These are phyloP conservation scores for Lasius platythorax DNA, from an alignment of 2,888 invertebrate species.

Conservation along the genomic window DNA sequence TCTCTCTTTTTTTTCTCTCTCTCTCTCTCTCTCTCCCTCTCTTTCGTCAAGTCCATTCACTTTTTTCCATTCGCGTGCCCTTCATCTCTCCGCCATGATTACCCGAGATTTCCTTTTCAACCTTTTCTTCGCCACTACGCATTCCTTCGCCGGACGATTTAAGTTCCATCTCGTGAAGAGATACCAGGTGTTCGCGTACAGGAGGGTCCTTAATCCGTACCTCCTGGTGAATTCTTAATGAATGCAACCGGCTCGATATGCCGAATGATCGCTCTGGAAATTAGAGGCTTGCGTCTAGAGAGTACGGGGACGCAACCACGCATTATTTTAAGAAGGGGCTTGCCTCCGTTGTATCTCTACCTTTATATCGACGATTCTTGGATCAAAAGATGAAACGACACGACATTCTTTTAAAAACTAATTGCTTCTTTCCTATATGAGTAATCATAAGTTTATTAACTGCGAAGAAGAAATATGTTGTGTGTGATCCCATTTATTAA, in stretches of 20 bases:
- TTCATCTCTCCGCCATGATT: conserved; percentile 34
- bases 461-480: neutral
- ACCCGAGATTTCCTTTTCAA: conserved; percentile 25
- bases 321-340: conserved; percentile 62
- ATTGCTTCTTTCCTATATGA: neutral
- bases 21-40: conserved; percentile 23
- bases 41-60: conserved; percentile 37
- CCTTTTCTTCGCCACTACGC: conserved; percentile 25
- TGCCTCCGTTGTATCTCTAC: conserved; percentile 23
- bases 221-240: conserved; percentile 68
- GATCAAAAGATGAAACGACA: conserved; percentile 1
- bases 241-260: conserved; percentile 61
- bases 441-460: neutral
- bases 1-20: conserved; percentile 36
- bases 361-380: conserved; percentile 37
- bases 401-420: neutral
- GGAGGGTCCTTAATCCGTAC: conserved; percentile 62
- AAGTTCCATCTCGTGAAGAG: conserved; percentile 34
- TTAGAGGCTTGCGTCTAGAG: conserved; percentile 60
- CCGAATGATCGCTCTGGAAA: conserved; percentile 65
- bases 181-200: conserved; percentile 63
- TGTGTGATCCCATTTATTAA: neutral
- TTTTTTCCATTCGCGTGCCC: conserved; percentile 18
- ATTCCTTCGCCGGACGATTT: conserved; percentile 11
- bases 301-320: conserved; percentile 38